These are phyloP conservation scores for Melitaea cinxia DNA, from an alignment of 1,140 invertebrate species.

Conservation along the genomic window DNA sequence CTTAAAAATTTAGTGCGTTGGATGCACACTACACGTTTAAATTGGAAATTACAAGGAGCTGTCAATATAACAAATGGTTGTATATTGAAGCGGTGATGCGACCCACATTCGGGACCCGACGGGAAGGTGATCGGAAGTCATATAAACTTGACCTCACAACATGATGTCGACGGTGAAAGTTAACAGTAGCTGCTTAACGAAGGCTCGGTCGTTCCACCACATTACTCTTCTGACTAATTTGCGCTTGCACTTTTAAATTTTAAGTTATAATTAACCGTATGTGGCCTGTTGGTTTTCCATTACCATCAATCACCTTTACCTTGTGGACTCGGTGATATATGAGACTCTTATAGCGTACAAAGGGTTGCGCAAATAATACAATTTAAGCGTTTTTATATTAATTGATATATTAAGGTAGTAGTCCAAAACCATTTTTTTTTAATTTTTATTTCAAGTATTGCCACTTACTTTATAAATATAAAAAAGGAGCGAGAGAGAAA, in stretches of 20 bases:
- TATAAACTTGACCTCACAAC: constrained; percentile 68
- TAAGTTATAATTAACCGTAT: constrained; percentile 28
- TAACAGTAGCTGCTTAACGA: constrained; percentile 60
- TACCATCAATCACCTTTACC: constrained; percentile 38
- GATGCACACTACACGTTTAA: constrained; percentile 42
- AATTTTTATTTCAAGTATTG: neutral
- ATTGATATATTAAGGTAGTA: neutral
- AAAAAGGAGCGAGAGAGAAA: no score
- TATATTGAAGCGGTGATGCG: constrained; percentile 52
- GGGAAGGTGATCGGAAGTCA: constrained; percentile 58
- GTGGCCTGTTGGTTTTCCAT: constrained; percentile 28
- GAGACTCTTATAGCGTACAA: constrained; percentile 8
- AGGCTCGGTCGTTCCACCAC: constrained; percentile 38
- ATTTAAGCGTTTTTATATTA: neutral
- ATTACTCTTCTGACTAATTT: constrained; percentile 42
- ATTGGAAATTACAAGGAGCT: constrained; percentile 57
- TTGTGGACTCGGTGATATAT: constrained; percentile 24
- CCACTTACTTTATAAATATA: no score
- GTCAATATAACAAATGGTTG: constrained; percentile 65
- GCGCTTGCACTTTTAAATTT: constrained; percentile 36
- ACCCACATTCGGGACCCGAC: constrained; percentile 49
- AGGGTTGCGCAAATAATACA: constrained; percentile 1
- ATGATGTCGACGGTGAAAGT: constrained; percentile 63
- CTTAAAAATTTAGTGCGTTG: constrained; percentile 33
- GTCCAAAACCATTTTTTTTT: neutral